Evolutionary conservation across 1,140 invertebrate genomes (phyloP).

Genomic region (Anastrepha ludens): DNA sequence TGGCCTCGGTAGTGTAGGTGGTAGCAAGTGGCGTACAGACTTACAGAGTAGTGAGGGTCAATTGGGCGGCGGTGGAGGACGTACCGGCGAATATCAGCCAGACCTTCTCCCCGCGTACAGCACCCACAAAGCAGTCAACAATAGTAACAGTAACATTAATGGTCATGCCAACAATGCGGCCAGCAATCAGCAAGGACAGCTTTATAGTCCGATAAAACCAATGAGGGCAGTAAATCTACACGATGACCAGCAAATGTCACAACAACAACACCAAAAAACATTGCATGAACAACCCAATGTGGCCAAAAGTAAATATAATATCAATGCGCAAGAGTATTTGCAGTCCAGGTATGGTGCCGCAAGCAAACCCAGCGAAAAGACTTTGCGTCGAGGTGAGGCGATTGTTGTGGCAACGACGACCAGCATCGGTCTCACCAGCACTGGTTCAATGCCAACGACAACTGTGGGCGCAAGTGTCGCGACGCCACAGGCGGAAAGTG

Average conservation of each 20-base stretch:
- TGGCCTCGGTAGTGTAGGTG: neutral
- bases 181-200: conserved; percentile 54
- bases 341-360: conserved; percentile 61
- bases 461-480: neutral
- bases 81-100: conserved; percentile 60
- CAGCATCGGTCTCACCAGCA: conserved; percentile 52
- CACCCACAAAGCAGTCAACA: conserved; percentile 48
- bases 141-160: conserved; percentile 48
- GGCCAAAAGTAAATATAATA: conserved; percentile 62
- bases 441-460: conserved; percentile 53
- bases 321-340: conserved; percentile 64
- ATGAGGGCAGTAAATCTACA: conserved; percentile 58
- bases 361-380: conserved; percentile 41
- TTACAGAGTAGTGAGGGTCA: conserved; percentile 44
- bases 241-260: conserved; percentile 55
- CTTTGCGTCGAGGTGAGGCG: conserved; percentile 29
- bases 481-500: conserved; percentile 53
- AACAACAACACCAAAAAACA: conserved; percentile 53
- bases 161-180: conserved; percentile 50
- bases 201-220: conserved; percentile 56
- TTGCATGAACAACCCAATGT: conserved; percentile 26
- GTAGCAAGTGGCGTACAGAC: conserved; percentile 43
- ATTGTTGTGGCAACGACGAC: conserved; percentile 49
- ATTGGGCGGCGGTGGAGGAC: conserved; percentile 52
- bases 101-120: conserved; percentile 61